A percentile compares a stretch with the other conserved stretches of the same genome.
Conservation (phyloP, 2,797 vertebrate species). For the Helarctos malayanus region DNA sequence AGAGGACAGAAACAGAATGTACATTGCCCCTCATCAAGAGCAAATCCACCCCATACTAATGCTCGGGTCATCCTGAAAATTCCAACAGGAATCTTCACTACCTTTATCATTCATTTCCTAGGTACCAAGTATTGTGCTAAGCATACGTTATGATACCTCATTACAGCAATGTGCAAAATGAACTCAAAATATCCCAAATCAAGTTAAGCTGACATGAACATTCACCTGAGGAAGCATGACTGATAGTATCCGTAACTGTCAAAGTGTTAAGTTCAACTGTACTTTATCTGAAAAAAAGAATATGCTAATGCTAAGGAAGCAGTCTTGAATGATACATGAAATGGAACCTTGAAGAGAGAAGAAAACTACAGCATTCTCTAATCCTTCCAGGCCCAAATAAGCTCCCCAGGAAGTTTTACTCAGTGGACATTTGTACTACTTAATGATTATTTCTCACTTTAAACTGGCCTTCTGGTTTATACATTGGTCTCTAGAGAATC, state of each 20-base stretch:
- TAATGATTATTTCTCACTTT: constrained; percentile 28
- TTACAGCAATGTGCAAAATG: constrained; percentile 23
- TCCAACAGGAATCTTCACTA: background rate
- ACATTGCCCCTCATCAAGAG: background rate
- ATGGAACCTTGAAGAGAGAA: background rate
- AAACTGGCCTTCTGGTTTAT: background rate
- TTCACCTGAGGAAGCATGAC: background rate
- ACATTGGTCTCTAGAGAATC: background rate
- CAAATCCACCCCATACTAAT: background rate
- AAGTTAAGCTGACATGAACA: background rate
- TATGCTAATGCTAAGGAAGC: background rate
- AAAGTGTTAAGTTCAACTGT: background rate
- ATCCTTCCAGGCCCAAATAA: background rate
- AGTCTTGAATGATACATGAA: constrained; percentile 10
- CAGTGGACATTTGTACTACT: background rate
- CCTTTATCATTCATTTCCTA: background rate
- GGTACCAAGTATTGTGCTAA: background rate
- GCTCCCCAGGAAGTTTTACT: background rate
- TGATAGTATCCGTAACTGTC: background rate
- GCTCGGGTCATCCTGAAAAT: background rate
- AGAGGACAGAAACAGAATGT: background rate
- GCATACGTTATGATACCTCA: background rate
- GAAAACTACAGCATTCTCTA: background rate
- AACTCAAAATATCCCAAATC: background rate
- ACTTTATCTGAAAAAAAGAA: background rate